Evolutionary conservation across 1,140 invertebrate genomes (phyloP), one percentile per base, ranked within the genome.

Genomic region (Temnothorax longispinosus): DNA sequence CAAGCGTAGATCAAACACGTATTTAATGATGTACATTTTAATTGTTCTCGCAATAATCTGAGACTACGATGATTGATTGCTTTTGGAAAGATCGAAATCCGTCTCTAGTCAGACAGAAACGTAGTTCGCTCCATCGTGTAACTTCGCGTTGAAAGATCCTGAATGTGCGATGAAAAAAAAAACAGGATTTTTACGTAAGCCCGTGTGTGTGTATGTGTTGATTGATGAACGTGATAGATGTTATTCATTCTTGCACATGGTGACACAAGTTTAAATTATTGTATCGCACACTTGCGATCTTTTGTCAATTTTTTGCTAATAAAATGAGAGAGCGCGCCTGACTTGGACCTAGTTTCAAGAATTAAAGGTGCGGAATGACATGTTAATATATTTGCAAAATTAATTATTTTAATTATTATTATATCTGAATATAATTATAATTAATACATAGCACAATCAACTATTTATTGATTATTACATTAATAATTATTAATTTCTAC

Each of bases 151-250:
- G 10, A 60, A 75, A 60, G 18, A 47, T 58, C 18, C 4, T 47
- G 56, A 7, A 50, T 38, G 13, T 50, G 77, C 13, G 18, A 38
- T 6, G 44, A 18, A 74, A 75, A 71, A 58, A 75, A 32, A 84
- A 50, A 50, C 18, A 75, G 18, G 41, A 27, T 11, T 82, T 74
- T 82, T 74, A 82, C 80, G 67, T 75, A 60, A 84, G 54, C 44
- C n/a, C 0, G 18, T 5, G 21, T 41, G 15, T 32, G n/a, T 47
- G 15, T 44, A n/a, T 58, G 35, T 81, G 38, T n/a, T 72, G 15
- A 82, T 82, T 47, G 38, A 82, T 35, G n/a, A 60, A 7, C 41
- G 41, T 60, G 27, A 47, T 71, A 81, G 15, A 54, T 50, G 38
- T 44, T 56, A 67, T 54, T 82, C 27, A 69, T 80, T 4, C 41